Percentiles rank a stretch among this genome's conserved stretches.
Evolutionary conservation across 2,113 vertebrate genomes (phyloP).

Genomic region (Tragelaphus imberbis): DNA sequence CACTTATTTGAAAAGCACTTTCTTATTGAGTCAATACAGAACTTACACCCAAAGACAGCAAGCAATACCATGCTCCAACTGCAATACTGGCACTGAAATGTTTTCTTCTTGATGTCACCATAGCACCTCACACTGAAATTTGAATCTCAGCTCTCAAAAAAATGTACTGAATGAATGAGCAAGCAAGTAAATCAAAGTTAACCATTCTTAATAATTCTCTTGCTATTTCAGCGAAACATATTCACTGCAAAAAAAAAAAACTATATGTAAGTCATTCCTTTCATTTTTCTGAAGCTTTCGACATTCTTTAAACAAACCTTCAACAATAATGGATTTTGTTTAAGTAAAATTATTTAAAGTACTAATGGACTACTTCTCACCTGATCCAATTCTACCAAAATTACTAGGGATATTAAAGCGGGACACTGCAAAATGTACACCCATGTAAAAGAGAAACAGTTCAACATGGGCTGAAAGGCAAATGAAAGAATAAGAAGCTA

Average conservation of each 20-base stretch:
- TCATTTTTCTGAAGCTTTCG: neutral
- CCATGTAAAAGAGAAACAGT: neutral
- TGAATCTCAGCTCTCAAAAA: neutral
- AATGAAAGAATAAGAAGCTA: neutral
- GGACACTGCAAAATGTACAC: neutral
- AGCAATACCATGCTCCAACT: neutral
- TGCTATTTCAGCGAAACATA: neutral
- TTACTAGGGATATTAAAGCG: neutral
- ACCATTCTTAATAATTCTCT: neutral
- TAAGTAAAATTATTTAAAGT: neutral
- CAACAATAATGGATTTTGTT: neutral
- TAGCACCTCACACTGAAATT: neutral
- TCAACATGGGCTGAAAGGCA: neutral
- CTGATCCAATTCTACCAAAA: neutral
- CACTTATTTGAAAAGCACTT: conserved; percentile 24
- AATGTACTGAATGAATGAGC: neutral
- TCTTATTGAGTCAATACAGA: neutral
- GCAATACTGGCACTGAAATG: neutral
- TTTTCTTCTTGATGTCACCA: neutral
- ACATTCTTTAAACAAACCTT: conserved; percentile 4
- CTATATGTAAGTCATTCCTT: neutral
- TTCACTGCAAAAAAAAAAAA: neutral
- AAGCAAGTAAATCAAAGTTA: neutral
- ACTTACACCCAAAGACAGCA: neutral
- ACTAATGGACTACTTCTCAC: neutral